These are phyloP conservation scores for Apteryx mantelli DNA, from an alignment of 2,113 vertebrate genomes.

Conservation along the genomic window DNA sequence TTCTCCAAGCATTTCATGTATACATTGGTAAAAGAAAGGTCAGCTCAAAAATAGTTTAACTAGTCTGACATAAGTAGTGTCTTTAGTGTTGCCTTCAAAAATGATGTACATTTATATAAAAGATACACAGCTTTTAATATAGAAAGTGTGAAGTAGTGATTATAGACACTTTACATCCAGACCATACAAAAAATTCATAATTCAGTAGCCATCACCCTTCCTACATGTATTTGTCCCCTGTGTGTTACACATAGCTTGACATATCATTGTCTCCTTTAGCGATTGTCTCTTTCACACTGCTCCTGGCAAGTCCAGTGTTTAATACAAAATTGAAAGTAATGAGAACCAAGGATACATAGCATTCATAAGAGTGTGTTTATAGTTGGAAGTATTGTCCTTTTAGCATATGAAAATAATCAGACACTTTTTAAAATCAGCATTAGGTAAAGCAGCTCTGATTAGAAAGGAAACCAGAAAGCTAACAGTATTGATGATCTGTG, in stretches of 20 bases:
- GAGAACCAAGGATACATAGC: background rate
- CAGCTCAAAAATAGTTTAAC: background rate
- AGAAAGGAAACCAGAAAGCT: background rate
- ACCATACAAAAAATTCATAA: background rate
- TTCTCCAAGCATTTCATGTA: background rate
- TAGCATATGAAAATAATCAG: background rate
- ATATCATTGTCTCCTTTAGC: background rate
- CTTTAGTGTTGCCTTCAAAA: conserved; percentile 36
- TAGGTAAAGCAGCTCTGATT: background rate
- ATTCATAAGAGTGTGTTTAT: background rate
- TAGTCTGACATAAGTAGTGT: background rate
- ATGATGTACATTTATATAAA: background rate
- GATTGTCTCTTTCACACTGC: background rate
- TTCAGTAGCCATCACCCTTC: background rate
- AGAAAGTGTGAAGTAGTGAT: background rate
- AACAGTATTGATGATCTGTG: background rate
- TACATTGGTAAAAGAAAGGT: background rate
- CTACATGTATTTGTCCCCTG: background rate
- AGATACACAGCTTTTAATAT: background rate
- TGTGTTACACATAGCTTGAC: background rate
- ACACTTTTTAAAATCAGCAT: background rate
- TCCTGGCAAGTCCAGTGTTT: background rate
- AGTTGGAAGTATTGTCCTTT: background rate
- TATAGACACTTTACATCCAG: background rate
- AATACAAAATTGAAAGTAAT: background rate